Evolutionary conservation across 2,888 invertebrate species (phyloP).

Genomic region (Platycheirus rosarum): DNA sequence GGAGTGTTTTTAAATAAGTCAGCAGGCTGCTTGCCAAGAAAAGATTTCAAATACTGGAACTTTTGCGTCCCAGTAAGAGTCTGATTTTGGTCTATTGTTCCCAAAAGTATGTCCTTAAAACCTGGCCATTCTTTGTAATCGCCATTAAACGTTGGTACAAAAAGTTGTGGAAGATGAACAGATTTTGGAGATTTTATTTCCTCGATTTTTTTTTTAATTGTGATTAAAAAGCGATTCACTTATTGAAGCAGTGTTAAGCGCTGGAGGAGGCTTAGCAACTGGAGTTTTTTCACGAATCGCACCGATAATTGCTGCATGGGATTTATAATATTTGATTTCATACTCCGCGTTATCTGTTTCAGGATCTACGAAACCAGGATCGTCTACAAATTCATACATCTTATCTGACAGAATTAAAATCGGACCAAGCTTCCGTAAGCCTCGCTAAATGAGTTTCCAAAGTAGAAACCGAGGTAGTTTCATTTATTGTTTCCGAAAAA

Average conservation of each 20-base stretch:
- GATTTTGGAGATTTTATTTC: not conserved
- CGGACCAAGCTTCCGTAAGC: not conserved
- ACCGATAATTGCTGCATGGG: not conserved
- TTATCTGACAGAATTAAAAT: not conserved
- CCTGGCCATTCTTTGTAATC: slow-evolving; percentile 5
- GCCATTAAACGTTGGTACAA: not conserved
- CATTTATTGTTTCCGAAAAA: not conserved
- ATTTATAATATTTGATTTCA: not conserved
- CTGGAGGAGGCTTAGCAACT: not conserved
- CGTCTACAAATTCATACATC: not conserved
- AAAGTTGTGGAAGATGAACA: not conserved
- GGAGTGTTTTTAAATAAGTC: not conserved
- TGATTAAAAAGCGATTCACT: not conserved
- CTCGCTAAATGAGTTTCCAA: slow-evolving; percentile 3
- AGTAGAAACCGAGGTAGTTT: not conserved
- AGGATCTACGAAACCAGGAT: not conserved
- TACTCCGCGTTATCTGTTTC: not conserved
- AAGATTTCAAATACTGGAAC: not conserved
- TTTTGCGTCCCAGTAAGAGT: not conserved
- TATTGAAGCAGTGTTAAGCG: not conserved
- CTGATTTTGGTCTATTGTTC: not conserved
- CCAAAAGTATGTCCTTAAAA: not conserved
- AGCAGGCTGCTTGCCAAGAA: not conserved
- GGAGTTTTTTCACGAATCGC: not conserved
- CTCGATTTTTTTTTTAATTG: not conserved